phyloP scores from a whole-genome alignment of 2,888 invertebrate species.

The Oegoconia quadripuncta region DNA sequence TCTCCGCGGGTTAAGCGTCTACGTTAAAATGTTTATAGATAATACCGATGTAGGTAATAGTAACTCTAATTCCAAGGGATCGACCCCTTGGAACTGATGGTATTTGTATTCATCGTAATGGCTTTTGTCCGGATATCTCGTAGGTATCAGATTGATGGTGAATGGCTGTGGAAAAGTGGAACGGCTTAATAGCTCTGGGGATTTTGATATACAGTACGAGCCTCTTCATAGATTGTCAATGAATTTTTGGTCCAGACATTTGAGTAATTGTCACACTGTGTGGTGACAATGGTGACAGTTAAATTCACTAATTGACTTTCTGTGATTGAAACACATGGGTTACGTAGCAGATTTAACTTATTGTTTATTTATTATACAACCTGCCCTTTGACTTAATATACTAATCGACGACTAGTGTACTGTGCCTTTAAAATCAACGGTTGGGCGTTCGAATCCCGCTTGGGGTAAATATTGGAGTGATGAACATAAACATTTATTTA shows the following conservation, averaged over 20 bases:
- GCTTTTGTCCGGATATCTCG: constrained; percentile 56
- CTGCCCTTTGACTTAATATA: too few relatives aligned
- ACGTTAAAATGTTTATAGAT: constrained; percentile 78
- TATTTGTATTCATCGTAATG: constrained; percentile 65
- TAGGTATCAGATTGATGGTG: constrained; percentile 48
- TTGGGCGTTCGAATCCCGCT: too few relatives aligned
- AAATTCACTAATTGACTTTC: too few relatives aligned
- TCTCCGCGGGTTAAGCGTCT: constrained; percentile 74
- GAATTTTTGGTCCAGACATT: constrained; percentile 29
- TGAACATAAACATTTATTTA: too few relatives aligned
- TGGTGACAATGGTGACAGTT: too few relatives aligned
- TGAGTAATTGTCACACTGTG: constrained; percentile 19
- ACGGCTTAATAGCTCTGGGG: constrained; percentile 32
- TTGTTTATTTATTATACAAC: too few relatives aligned
- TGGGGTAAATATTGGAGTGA: too few relatives aligned
- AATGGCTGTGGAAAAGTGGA: constrained; percentile 43
- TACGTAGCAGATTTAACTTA: too few relatives aligned
- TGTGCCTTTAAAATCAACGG: too few relatives aligned
- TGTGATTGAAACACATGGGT: too few relatives aligned
- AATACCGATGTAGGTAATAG: constrained; percentile 70
- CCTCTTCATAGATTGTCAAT: constrained; percentile 28
- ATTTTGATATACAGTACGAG: constrained; percentile 27
- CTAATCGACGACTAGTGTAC: too few relatives aligned
- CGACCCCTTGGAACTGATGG: constrained; percentile 48
- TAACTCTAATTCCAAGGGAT: constrained; percentile 60